Percentiles rank a stretch among this genome's conserved stretches.
Conservation (phyloP, 2,797 vertebrate genomes). For the Platalea minor region DNA sequence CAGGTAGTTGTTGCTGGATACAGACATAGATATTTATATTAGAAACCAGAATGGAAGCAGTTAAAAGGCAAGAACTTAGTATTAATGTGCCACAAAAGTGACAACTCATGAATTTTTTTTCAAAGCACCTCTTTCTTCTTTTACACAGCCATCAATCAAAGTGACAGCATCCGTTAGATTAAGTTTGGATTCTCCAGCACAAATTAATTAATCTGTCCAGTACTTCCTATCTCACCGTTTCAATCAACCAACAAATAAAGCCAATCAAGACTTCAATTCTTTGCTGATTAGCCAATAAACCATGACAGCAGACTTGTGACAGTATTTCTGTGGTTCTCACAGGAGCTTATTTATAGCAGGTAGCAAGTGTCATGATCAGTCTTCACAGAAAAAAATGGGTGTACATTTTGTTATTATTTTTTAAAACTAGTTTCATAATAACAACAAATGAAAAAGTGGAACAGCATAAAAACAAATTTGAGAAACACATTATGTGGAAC, state of each 20-base stretch:
- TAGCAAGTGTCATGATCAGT: neutral
- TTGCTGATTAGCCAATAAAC: constrained; percentile 86
- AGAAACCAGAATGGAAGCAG: constrained; percentile 27
- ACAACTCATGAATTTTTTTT: neutral
- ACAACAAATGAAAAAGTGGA: neutral
- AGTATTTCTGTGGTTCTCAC: constrained; percentile 33
- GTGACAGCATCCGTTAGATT: constrained; percentile 81
- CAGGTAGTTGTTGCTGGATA: neutral
- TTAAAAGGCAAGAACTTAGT: constrained; percentile 33
- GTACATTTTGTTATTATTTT: neutral
- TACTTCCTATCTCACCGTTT: constrained; percentile 86
- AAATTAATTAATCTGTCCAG: constrained; percentile 91
- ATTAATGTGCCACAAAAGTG: constrained; percentile 30
- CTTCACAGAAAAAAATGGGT: constrained; percentile 12
- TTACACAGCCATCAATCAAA: constrained; percentile 88
- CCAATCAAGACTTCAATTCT: constrained; percentile 92
- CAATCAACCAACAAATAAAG: constrained; percentile 92
- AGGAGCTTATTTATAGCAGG: constrained; percentile 42
- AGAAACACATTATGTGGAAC: neutral
- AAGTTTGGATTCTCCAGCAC: constrained; percentile 84
- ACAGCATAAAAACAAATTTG: neutral
- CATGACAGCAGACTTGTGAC: constrained; percentile 52
- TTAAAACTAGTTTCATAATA: neutral
- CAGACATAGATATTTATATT: constrained; percentile 6
- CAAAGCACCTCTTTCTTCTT: constrained; percentile 55